Base-by-base conservation (phyloP, 1,140 invertebrate species). In the Saccostrea cuccullata region DNA sequence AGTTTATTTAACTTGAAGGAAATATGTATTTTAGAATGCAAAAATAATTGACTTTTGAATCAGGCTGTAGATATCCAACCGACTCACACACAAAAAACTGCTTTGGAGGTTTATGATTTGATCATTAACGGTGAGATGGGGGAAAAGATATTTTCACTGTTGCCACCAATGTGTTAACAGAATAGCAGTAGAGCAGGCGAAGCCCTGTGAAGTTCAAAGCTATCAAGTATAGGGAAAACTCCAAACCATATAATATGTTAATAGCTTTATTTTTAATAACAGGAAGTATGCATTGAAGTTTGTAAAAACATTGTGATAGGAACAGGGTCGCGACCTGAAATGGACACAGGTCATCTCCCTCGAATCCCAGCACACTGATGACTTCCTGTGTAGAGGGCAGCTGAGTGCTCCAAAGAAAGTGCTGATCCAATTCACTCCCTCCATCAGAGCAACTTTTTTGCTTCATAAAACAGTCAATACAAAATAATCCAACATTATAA, bases 291-390 rank as follows among this genome's bases (percentile, higher is more conserved):
- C 70, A 73, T 73, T 73, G 70, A 73, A 36, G 70, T 73, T 73
- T 73, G 70, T 73, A 73, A 73, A 73, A 73, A 73, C 70, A 73
- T 73, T 73, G 70, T 73, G 70, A 73, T 73, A 73, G 70, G 70
- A 73, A 73, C 70, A 73, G 70, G 70, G 70, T 73, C 70, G 70
- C 15, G 26, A 73, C 70, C 70, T 73, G 70, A 73, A 73, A 36
- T 73, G 70, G 70, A 73, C 70, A 73, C 70, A 73, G 70, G 70
- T 73, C 70, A 73, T 73, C 70, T 73, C 70, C 70, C 70, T 73
- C 36, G 26, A 73, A 36, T 73, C 70, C 70, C 70, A 36, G 70
- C 12, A 73, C 70, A 73, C 70, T 73, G 30, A 73, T 12, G 26
- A 73, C 70, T 73, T 73, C 70, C 70, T 73, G 70, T 73, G 70